Evolutionary conservation across 35 echinoderm and acorn worm species (phyloP).

Genomic region (Heliocidaris tuberculata): DNA sequence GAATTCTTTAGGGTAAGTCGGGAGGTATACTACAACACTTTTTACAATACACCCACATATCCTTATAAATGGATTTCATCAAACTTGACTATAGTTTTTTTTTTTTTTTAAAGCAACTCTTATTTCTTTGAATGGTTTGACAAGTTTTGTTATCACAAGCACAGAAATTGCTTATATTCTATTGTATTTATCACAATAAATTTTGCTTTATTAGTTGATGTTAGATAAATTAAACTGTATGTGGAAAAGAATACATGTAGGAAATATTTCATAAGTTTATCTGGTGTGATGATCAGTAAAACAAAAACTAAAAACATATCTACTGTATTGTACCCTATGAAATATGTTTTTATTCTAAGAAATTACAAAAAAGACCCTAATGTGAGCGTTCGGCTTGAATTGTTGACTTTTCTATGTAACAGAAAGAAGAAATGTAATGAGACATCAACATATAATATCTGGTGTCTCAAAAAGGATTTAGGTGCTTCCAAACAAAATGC

Average conservation of each 20-base stretch:
- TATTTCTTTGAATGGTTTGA: not conserved
- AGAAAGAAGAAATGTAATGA: too few relatives aligned
- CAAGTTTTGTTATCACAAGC: not conserved
- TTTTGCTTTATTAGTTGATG: not conserved
- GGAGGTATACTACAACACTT: not conserved
- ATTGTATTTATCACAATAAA: not conserved
- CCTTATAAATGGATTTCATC: not conserved
- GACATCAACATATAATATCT: too few relatives aligned
- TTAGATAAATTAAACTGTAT: not conserved
- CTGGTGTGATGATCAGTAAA: too few relatives aligned
- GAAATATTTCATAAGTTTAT: not conserved
- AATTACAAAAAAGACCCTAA: too few relatives aligned
- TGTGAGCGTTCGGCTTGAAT: too few relatives aligned
- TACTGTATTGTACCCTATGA: too few relatives aligned
- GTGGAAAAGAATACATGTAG: not conserved
- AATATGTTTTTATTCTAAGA: too few relatives aligned
- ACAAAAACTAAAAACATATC: too few relatives aligned
- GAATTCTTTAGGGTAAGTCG: slow-evolving; percentile 40
- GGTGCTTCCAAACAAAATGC: too few relatives aligned
- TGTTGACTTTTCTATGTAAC: too few relatives aligned
- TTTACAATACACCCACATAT: not conserved
- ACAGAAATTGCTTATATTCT: not conserved
- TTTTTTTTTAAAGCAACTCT: not conserved
- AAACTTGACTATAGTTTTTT: not conserved
- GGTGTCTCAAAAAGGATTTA: too few relatives aligned